phyloP scores from a whole-genome alignment of 2,113 vertebrate genomes.

The Orientallactaga bullata region DNA sequence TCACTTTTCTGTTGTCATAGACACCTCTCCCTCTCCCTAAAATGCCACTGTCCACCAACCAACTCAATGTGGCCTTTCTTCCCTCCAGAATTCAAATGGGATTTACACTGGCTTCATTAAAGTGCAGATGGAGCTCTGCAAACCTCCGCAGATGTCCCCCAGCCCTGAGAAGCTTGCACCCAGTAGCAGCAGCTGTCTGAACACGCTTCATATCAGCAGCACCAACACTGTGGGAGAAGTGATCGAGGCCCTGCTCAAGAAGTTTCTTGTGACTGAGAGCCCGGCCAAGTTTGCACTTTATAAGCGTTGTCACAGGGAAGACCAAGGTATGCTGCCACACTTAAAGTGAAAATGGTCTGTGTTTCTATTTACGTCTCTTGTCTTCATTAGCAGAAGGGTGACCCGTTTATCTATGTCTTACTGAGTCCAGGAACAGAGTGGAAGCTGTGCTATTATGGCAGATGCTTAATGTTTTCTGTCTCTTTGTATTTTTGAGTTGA shows the following conservation, averaged over 20 bases:
- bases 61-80: slow-evolving; percentile 17
- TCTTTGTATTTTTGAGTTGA: neutral
- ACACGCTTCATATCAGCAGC: slow-evolving; percentile 98
- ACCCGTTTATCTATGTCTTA: rapidly evolving
- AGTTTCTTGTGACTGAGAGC: slow-evolving; percentile 96
- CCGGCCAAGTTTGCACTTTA: slow-evolving; percentile 98
- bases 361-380: neutral
- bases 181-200: slow-evolving; percentile 85
- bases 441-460: rapidly evolving
- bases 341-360: neutral
- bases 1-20: neutral
- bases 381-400: neutral
- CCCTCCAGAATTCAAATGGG: slow-evolving; percentile 88
- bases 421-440: neutral
- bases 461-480: neutral
- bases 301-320: slow-evolving; percentile 94
- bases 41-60: rapidly evolving
- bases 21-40: neutral
- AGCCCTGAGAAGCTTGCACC: slow-evolving; percentile 68
- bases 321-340: slow-evolving; percentile 92
- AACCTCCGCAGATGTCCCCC: slow-evolving; percentile 87
- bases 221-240: slow-evolving; percentile 95
- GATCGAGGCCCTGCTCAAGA: slow-evolving; percentile 95
- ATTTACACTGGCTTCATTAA: slow-evolving; percentile 98
- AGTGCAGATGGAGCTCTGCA: slow-evolving; percentile 95